phyloP scores from a whole-genome alignment of 2,797 vertebrate genomes.

The Gadopsis marmoratus region DNA sequence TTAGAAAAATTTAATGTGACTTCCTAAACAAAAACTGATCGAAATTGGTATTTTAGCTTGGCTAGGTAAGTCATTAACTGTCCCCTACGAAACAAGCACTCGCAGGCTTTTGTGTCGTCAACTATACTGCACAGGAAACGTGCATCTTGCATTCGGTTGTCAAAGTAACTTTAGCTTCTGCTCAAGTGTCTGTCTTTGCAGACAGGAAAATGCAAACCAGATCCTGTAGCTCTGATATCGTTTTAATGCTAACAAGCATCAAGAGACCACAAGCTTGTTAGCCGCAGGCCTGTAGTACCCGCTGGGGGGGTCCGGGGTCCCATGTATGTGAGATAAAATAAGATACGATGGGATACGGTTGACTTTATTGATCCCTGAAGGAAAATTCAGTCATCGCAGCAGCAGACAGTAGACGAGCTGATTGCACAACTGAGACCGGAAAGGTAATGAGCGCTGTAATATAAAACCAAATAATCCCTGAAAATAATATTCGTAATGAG shows the following conservation, averaged over 20 bases:
- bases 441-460: constrained; percentile 44
- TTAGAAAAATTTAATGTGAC: no score
- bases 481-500: constrained; percentile 47
- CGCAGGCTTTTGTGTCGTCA: background rate
- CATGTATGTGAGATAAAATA: constrained; percentile 12
- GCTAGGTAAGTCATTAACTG: no score
- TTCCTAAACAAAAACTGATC: no score
- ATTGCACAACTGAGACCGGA: constrained; percentile 31
- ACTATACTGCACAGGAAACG: background rate
- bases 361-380: constrained; percentile 65
- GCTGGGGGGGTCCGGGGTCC: background rate
- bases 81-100: no score
- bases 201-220: constrained; percentile 25
- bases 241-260: constrained; percentile 44
- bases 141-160: background rate
- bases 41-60: no score
- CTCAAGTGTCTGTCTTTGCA: background rate
- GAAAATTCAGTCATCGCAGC: constrained; percentile 18
- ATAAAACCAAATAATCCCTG: constrained; percentile 54
- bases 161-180: background rate
- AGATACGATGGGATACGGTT: constrained; percentile 48
- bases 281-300: constrained; percentile 1
- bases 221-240: background rate
- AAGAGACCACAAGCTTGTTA: constrained; percentile 33
- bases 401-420: constrained; percentile 14